These are phyloP conservation scores for Nannospalax galili DNA, from an alignment of 2,113 vertebrate species.

Conservation along the genomic window DNA sequence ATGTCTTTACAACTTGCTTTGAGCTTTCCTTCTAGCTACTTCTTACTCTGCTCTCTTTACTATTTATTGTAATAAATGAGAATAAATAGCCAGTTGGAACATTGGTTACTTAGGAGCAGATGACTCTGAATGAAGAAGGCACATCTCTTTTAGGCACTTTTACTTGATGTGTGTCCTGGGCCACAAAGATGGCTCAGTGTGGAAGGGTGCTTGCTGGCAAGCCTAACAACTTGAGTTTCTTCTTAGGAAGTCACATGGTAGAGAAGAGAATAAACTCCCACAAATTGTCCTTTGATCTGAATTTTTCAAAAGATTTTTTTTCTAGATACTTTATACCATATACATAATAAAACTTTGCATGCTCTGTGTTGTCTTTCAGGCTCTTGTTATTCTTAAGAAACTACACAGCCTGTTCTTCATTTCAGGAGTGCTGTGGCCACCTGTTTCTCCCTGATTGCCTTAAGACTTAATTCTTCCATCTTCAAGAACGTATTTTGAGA, in stretches of 20 bases:
- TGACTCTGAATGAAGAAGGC: background rate
- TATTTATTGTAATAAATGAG: slow-evolving; percentile 12
- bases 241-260: background rate
- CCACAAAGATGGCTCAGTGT: background rate
- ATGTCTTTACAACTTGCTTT: background rate
- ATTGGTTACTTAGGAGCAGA: background rate
- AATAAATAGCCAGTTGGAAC: background rate
- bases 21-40: background rate
- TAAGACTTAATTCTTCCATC: background rate
- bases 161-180: background rate
- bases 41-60: background rate
- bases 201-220: background rate
- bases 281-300: background rate
- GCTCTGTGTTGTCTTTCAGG: background rate
- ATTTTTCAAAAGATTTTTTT: too few relatives aligned
- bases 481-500: background rate
- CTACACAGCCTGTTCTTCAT: background rate
- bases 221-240: background rate
- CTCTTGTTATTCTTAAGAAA: background rate
- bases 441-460: background rate
- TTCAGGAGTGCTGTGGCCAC: background rate
- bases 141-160: background rate
- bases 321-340: slow-evolving; percentile 17
- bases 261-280: too few relatives aligned
- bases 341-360: background rate